Base-by-base conservation (phyloP, 2,888 invertebrate species). In the Drosophila infuscata region DNA sequence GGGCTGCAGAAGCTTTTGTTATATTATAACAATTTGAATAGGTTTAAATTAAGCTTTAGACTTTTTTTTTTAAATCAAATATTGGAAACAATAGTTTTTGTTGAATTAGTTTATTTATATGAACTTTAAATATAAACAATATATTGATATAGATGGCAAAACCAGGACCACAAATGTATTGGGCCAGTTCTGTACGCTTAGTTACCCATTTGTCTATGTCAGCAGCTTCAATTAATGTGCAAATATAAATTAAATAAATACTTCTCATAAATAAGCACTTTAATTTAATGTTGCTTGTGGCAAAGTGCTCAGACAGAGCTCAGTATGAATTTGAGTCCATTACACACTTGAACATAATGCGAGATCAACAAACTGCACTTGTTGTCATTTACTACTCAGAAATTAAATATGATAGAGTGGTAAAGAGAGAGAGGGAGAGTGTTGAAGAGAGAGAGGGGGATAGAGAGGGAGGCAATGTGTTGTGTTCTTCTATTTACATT, bases 401-500 rank as follows among this genome's bases (percentile, higher is more conserved):
- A 66, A 81, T 77, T 74, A 77, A 63, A 77, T 80, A 81, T 74
- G 67, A 57, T 70, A 15, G 20, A 46, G 20, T 20, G 61, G 3
- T n/a, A n/a, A 7, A 8, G 36, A 4, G 6, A 7, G 54, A 7
- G 43, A 49, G 52, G 6, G 35, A 35, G 35, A 12, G 33, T 3
- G 11, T 25, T 25, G 20, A 1, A 25, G 20, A 3, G 20, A 9
- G 33, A 15, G 12, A 20, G 6, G 7, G 61, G 8, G 33, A 3
- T 58, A 4, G 17, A 12, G 35, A 11, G 20, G 20, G 29, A 8
- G 52, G 49, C 8, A 15, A 15, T 15, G 52, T 66, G 35, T 41
- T 68, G 46, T 62, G 60, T 59, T 56, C 74, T 48, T 75, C 70
- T 82, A 75, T 84, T 84, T 79, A 82, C 82, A 89, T 87, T 81